A percentile compares a stretch with the other conserved stretches of the same genome.
Conservation (phyloP, 1,140 invertebrate species). For the Drosophila nikananu region DNA sequence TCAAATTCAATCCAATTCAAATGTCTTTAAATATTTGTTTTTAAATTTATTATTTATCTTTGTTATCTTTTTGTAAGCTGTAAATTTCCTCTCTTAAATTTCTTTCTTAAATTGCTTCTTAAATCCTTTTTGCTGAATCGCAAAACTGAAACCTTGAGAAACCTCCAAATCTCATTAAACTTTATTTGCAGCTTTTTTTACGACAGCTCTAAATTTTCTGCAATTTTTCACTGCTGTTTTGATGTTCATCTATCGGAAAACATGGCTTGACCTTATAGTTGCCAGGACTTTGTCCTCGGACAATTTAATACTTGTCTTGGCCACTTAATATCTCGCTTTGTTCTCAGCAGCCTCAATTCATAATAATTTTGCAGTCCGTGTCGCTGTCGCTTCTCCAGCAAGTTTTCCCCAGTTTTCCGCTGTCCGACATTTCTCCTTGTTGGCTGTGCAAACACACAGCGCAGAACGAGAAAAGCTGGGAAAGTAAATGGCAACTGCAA, state of each 20-base stretch:
- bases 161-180: background rate
- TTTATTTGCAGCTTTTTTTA: background rate
- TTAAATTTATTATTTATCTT: too few species aligned
- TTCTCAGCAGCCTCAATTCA: conserved; percentile 52
- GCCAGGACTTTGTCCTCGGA: conserved; percentile 1
- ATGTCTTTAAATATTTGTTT: background rate
- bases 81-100: background rate
- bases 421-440: conserved; percentile 54
- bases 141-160: background rate
- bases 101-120: background rate
- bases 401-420: conserved; percentile 24
- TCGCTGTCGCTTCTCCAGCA: conserved; percentile 9
- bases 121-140: background rate
- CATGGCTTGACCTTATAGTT: conserved; percentile 28
- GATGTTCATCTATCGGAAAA: conserved; percentile 2
- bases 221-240: background rate
- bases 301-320: conserved; percentile 44
- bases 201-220: background rate
- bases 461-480: conserved; percentile 21
- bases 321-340: conserved; percentile 61
- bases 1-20: too few species aligned
- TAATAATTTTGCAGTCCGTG: conserved; percentile 46
- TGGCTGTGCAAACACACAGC: conserved; percentile 58
- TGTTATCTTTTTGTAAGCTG: background rate
- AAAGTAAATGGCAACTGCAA: conserved; percentile 75